A percentile compares a stretch with the other conserved stretches of the same genome.
These are phyloP conservation scores for Perca schrenkii DNA, from an alignment of 2,113 vertebrate genomes.

Conservation along the genomic window DNA sequence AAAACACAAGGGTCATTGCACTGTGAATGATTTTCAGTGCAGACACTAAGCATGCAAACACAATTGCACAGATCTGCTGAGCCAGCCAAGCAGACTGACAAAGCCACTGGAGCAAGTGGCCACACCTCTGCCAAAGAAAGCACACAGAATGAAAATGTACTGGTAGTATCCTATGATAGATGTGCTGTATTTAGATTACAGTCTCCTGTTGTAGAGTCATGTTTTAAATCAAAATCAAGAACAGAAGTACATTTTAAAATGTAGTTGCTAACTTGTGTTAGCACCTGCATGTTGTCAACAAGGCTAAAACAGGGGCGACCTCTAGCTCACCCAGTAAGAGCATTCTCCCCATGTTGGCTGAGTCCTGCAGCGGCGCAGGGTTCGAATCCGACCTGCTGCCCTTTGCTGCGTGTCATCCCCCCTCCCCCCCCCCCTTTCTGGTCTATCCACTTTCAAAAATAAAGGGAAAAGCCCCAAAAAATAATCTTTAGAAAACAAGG, in stretches of 20 bases:
- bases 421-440: no score
- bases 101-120: slow-evolving; percentile 56
- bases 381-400: no score
- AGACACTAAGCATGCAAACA: slow-evolving; percentile 61
- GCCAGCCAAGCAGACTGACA: slow-evolving; percentile 59
- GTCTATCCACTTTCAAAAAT: no score
- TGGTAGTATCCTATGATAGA: neutral
- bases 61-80: slow-evolving; percentile 58
- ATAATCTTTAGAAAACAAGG: no score
- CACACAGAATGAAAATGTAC: neutral
- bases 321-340: no score
- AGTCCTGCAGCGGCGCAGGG: no score
- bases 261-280: neutral
- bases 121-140: slow-evolving; percentile 38
- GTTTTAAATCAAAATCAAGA: neutral
- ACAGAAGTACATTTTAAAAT: neutral
- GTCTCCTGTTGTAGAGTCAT: neutral
- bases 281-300: neutral
- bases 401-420: no score
- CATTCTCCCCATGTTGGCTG: no score
- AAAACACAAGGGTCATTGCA: slow-evolving; percentile 18
- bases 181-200: neutral
- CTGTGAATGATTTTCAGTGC: slow-evolving; percentile 37
- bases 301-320: neutral
- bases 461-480: no score